A percentile compares a stretch with the other conserved stretches of the same genome.
Evolutionary conservation across 2,888 invertebrate species (phyloP).

Genomic region (Opisthograptis luteolata): DNA sequence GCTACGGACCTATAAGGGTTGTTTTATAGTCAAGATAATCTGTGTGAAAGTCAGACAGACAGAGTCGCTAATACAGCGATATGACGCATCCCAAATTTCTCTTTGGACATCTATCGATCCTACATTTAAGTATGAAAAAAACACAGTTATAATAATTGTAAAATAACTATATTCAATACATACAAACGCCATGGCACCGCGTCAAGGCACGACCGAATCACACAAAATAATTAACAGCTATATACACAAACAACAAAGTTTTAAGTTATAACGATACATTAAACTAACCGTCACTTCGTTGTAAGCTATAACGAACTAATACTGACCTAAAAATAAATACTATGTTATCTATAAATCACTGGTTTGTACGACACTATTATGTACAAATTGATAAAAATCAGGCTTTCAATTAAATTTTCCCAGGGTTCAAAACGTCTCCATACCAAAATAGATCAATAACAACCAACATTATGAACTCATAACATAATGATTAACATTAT

Average conservation of each 20-base stretch:
- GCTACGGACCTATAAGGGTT: too few relatives aligned
- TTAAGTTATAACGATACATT: conserved; percentile 3
- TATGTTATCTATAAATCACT: conserved; percentile 41
- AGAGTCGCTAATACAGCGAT: too few relatives aligned
- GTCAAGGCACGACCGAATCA: conserved; percentile 69
- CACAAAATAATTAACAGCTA: conserved; percentile 47
- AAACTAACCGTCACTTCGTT: conserved; percentile 29
- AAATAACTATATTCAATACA: conserved; percentile 58
- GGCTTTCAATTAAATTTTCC: too few relatives aligned
- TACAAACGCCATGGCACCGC: conserved; percentile 75
- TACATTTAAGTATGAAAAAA: conserved; percentile 28
- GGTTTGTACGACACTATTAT: conserved; percentile 35
- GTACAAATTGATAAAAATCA: conserved; percentile 31
- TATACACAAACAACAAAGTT: conserved; percentile 49
- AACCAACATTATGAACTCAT: too few relatives aligned
- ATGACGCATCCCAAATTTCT: too few relatives aligned
- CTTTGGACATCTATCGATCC: too few relatives aligned
- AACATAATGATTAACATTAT: too few relatives aligned
- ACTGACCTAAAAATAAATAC: conserved; percentile 48
- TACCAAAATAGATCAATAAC: too few relatives aligned
- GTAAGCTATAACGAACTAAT: conserved; percentile 34
- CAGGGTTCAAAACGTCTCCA: too few relatives aligned
- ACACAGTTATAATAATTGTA: conserved; percentile 29
- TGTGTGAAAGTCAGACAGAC: too few relatives aligned
- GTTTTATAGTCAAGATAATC: too few relatives aligned